Base-by-base conservation (phyloP, 92 coral and sea anemone species). In the Virgularia gustaviana region DNA sequence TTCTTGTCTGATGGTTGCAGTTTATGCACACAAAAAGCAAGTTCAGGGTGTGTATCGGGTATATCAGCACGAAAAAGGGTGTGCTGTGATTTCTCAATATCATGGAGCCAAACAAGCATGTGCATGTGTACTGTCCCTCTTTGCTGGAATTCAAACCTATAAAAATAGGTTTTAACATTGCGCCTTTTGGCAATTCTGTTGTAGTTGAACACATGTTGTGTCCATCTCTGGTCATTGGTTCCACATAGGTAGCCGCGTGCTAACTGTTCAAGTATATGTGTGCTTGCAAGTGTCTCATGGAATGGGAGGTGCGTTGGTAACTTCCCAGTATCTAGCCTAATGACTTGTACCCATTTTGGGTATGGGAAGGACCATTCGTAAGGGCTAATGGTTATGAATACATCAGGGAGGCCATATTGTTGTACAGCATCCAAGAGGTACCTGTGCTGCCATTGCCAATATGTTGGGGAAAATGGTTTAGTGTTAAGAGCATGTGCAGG, bases 41-140 rank as follows among this genome's bases (percentile, higher is more conserved):
- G 64, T 1, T 57, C 64, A 8, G 64, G 2, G 25, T 57, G 28
- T 22, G 28, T 25, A 9, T 4, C 3, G 1, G 39, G 64, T 8
- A 57, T 2, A 28, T 57, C 64, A 0, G 64, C 64, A 12, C 64
- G 2, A 29, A 57, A 2, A 10, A 57, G 33, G 1, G 28, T 12
- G 2, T 57, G 64, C 12, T 23, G 1, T 11, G 33, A 7, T 22
- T 57, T 57, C 1, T 16, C 47, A 7, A 42, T 44, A 36, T 68
- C 57, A 10, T 68, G 16, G 2, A 68, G 35, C 39, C 75, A 68
- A 8, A 68, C 23, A 25, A 68, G 25, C n/a, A 68, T 19, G 33
- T 68, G 75, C 10, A 68, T 15, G 36, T 68, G 75, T 47, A 20
- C 68, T n/a, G 75, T 68, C 0, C 75, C 75, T 52, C 75, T 47